Evolutionary conservation across 1,140 invertebrate genomes (phyloP).

Genomic region (Tribolium castaneum): DNA sequence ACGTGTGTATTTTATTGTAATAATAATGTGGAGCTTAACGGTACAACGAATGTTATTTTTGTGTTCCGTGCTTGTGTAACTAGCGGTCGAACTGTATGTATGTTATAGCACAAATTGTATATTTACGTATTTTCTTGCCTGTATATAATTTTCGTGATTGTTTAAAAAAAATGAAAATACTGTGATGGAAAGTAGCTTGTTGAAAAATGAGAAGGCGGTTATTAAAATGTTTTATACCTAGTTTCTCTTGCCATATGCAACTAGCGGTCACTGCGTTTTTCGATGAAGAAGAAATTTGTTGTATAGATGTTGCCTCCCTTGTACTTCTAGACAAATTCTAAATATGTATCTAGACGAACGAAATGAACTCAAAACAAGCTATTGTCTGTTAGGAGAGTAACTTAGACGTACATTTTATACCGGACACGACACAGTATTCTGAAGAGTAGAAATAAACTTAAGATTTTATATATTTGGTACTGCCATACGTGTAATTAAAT

Average conservation of each 20-base stretch:
- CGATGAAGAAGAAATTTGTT: slow-evolving; percentile 32
- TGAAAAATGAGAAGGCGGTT: slow-evolving; percentile 21
- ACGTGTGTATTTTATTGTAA: slow-evolving; percentile 5
- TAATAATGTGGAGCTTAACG: slow-evolving; percentile 38
- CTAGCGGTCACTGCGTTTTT: slow-evolving; percentile 5
- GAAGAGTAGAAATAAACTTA: slow-evolving; percentile 42
- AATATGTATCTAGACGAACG: slow-evolving; percentile 18
- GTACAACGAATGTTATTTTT: slow-evolving; percentile 40
- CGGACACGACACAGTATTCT: slow-evolving; percentile 43
- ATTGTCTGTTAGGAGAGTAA: slow-evolving; percentile 39
- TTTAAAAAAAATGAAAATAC: slow-evolving; percentile 38
- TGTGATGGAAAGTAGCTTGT: slow-evolving; percentile 43
- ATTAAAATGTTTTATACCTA: slow-evolving; percentile 34
- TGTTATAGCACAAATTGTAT: slow-evolving; percentile 39
- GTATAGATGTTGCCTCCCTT: slow-evolving; percentile 53
- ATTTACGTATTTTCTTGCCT: slow-evolving; percentile 29
- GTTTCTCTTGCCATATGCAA: slow-evolving; percentile 21
- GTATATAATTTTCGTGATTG: slow-evolving; percentile 33
- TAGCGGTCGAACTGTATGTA: background rate
- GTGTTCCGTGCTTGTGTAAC: slow-evolving; percentile 36
- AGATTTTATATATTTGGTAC: slow-evolving; percentile 51
- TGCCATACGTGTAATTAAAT: slow-evolving; percentile 42
- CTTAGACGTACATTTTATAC: slow-evolving; percentile 44
- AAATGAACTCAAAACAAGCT: slow-evolving; percentile 28
- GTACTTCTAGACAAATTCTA: slow-evolving; percentile 39